Evolutionary conservation across 1,140 invertebrate species (phyloP), one percentile per base, ranked within the genome.

Genomic region (Drosophila bipectinata): DNA sequence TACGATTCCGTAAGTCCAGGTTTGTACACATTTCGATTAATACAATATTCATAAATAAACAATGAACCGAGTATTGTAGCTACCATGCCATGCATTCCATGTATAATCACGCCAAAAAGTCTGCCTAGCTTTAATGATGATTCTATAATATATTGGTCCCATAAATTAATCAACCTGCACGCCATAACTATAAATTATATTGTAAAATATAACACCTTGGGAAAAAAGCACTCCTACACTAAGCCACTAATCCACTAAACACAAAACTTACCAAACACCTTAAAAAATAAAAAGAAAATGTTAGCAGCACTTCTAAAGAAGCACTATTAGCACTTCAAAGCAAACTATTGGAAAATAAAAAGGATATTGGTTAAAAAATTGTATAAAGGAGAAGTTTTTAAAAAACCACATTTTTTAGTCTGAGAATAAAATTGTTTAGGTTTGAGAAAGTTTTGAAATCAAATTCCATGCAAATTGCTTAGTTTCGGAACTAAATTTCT

Each of bases 1-100:
- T 72, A 88, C 75, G 85, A 88, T 75, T 78, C 58, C 83, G 82
- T 87, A 87, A 90, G 87, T 90, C 81, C 89, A 90, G 87, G 87
- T 90, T 90, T 90, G 87, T 90, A 90, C 84, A 88, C 82, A 61
- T 76, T 78, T 72, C 41, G 21, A 52, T 84, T 45, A 63, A 44
- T 61, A 60, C 52, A 21, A 57, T 54, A 77, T 45, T 30, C 41
- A 60, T 59, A 56, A 51, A 49, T 68, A 44, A 69, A 18, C 52
- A 28, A 66, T 44, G 49, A 24, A 34, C 39, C 68, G 21, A 72
- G 24, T 62, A 52, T 53, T 55, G 30, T 71, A 77, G 75, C 59
- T 77, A 59, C 53, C 73, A n/a, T 61, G 53, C 59, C 49, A 10
- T 69, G 51, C 51, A 32, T 64, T 26, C 14, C 45, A 34, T 18